Base-by-base conservation (phyloP, 2,888 invertebrate genomes). In the Caenorhabditis angaria region DNA sequence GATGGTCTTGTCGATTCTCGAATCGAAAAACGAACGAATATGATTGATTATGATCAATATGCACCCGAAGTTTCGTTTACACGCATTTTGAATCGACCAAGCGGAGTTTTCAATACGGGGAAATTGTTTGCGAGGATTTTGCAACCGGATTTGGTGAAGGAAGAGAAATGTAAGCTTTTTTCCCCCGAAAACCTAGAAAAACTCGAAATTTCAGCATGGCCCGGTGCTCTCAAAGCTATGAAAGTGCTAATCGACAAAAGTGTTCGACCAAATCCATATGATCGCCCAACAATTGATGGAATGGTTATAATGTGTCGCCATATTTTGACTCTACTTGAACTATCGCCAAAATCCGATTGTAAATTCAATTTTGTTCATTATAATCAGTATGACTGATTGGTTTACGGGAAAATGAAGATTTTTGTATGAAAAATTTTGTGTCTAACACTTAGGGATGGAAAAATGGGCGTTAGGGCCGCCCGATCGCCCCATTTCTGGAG, bases 51-150 rank as follows among this genome's bases (percentile, higher is more conserved):
- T 51, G 65, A 73, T 56, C 25, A 50, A 24, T 51, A 20, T 41
- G 73, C 73, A 35, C 73, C 73, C 3, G 73, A 73, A 29, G 35
- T 69, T 14, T 61, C 73, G 32, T 73, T 67, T 55, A 73, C 68
- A 22, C 59, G 73, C 3, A 65, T 53, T 20, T 22, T 73, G 53
- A 69, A 65, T 0, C 60, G 60, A 22, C 65, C 65, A 28, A 61
- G 55, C 12, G 68, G 73, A 10, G 73, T 69, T 5, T 73, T 59
- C 61, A 69, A 65, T 50, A 53, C 69, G 54, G 73, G 73, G 32
- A 58, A 61, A 50, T 63, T 73, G 4, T 65, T 73, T 20, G 68
- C 61, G 55, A 28, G 54, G 10, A 65, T 73, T 53, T 35, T 73
- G n/a, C 56, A 64, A 28, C 59, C 68, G n/a, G 69, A 73, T 27